Conservation (phyloP, 1,140 invertebrate species). For the Condylostylus longicornis region DNA sequence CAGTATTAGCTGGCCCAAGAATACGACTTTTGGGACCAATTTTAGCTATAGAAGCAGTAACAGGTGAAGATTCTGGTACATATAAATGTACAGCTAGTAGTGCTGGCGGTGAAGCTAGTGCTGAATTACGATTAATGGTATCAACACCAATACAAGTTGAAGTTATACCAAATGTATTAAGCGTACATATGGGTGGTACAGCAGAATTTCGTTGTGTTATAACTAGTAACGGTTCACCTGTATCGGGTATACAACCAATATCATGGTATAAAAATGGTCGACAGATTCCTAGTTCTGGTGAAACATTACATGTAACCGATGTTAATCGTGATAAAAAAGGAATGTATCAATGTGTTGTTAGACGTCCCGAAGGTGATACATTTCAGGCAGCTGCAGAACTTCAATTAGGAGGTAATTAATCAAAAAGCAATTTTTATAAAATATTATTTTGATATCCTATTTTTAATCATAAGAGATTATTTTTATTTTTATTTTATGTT, state of each 20-base stretch:
- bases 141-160: conserved; percentile 53
- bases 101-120: conserved; percentile 50
- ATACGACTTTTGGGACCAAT: conserved; percentile 50
- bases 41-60: conserved; percentile 54
- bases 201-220: conserved; percentile 59
- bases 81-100: conserved; percentile 55
- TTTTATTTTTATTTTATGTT: too few relatives aligned
- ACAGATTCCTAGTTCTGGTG: conserved; percentile 48
- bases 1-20: conserved; percentile 46
- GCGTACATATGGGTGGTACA: conserved; percentile 59
- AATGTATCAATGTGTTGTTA: conserved; percentile 75
- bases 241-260: conserved; percentile 29
- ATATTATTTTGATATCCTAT: too few relatives aligned
- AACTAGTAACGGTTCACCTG: conserved; percentile 32
- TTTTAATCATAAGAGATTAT: too few relatives aligned
- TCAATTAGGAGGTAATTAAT: conserved; percentile 54
- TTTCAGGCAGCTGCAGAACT: conserved; percentile 67
- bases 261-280: conserved; percentile 63
- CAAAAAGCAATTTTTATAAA: background rate
- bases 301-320: conserved; percentile 46
- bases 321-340: conserved; percentile 63
- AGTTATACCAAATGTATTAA: conserved; percentile 49
- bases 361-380: conserved; percentile 55
- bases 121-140: conserved; percentile 49
- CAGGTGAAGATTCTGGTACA: conserved; percentile 49